A percentile compares a stretch with the other conserved stretches of the same genome.
phyloP scores from a whole-genome alignment of 1,140 invertebrate species.

The Lucilia sericata region DNA sequence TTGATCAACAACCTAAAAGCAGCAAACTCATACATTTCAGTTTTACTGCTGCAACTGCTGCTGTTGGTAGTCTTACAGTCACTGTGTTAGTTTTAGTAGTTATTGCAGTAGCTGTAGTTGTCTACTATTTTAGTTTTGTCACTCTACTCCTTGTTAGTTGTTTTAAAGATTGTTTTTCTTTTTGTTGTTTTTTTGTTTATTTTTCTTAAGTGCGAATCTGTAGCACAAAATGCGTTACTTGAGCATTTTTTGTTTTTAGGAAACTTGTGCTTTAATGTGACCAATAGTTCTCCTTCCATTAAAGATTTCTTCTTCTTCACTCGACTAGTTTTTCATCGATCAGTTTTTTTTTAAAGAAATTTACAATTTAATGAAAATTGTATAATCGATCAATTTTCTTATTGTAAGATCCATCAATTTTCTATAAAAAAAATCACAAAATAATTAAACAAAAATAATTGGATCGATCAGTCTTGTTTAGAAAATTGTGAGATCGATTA shows the following conservation, averaged over 20 bases:
- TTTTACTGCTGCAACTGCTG: background rate
- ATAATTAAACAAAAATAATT: no score
- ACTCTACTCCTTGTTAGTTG: background rate
- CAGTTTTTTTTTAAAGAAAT: no score
- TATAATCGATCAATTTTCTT: no score
- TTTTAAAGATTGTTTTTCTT: constrained; percentile 9
- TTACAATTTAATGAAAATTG: no score
- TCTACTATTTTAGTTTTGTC: constrained; percentile 1
- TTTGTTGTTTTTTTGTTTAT: background rate
- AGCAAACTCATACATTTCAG: constrained; percentile 26
- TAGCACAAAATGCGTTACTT: background rate
- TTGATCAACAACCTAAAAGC: constrained; percentile 45
- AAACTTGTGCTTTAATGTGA: background rate
- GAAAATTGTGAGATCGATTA: no score
- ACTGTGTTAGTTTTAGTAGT: background rate
- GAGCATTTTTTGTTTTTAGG: background rate
- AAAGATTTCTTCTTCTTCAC: no score
- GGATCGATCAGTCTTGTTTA: no score
- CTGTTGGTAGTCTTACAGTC: constrained; percentile 35
- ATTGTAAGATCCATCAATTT: no score
- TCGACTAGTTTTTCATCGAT: no score
- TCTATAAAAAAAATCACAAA: no score
- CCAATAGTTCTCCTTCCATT: background rate
- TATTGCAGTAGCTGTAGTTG: background rate
- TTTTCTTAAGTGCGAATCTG: constrained; percentile 16